A percentile compares a stretch with the other conserved stretches of the same genome.
Conservation (phyloP, 2,888 invertebrate species). For the Lasioglossum zephyrum region DNA sequence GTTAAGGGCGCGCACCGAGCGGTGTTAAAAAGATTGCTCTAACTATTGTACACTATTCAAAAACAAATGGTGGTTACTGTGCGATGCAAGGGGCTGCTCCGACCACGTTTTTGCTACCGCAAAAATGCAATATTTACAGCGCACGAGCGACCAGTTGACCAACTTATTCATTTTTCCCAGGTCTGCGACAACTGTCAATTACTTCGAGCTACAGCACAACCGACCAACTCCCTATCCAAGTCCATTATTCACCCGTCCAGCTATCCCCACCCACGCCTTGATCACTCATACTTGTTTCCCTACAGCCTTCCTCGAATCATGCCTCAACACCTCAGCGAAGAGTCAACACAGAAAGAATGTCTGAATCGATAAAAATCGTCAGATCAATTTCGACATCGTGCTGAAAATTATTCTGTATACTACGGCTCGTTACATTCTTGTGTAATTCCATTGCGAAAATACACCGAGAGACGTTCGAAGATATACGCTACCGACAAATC, state of each 20-base stretch:
- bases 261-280: neutral
- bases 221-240: slow-evolving; percentile 12
- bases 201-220: slow-evolving; percentile 14
- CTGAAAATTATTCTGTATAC: neutral
- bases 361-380: neutral
- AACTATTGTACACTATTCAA: neutral
- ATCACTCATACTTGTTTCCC: neutral
- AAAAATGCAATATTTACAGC: slow-evolving; percentile 52
- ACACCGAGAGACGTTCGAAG: neutral
- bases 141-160: slow-evolving; percentile 32
- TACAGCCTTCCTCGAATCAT: neutral
- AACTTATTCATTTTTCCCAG: slow-evolving; percentile 34
- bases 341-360: neutral
- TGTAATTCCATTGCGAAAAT: neutral
- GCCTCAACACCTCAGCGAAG: neutral
- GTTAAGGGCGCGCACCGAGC: slow-evolving; percentile 24
- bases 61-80: neutral
- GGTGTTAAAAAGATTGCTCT: neutral
- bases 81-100: neutral
- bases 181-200: slow-evolving; percentile 17
- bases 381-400: neutral
- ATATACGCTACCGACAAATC: neutral
- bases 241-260: neutral
- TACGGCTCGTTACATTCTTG: neutral
- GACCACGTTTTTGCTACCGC: slow-evolving; percentile 12